Conservation (phyloP, 1,140 invertebrate genomes). For the Drosophila ironensis region DNA sequence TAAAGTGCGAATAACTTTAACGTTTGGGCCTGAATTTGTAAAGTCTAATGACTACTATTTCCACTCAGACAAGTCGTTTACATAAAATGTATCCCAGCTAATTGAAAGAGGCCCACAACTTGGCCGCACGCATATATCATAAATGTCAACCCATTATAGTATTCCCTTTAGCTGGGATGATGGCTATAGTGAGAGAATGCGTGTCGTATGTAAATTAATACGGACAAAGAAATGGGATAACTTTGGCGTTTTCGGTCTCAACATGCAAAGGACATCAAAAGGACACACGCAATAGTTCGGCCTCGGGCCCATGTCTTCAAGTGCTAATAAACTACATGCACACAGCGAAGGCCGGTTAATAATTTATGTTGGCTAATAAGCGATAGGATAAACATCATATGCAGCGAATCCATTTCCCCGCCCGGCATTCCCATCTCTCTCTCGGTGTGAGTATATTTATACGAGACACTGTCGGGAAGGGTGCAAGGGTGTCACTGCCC, state of each 20-base stretch:
- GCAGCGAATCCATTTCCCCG: constrained; percentile 38
- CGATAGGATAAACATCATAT: constrained; percentile 66
- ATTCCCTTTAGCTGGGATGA: constrained; percentile 8
- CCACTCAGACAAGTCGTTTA: neutral
- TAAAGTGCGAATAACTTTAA: no score
- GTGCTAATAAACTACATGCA: constrained; percentile 77
- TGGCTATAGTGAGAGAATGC: constrained; percentile 64
- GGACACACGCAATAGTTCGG: constrained; percentile 53
- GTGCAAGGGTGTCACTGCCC: constrained; percentile 24
- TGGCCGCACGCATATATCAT: constrained; percentile 56
- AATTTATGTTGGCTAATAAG: constrained; percentile 72
- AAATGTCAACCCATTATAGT: constrained; percentile 33
- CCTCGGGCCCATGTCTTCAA: constrained; percentile 38
- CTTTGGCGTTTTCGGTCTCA: constrained; percentile 30
- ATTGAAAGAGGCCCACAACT: constrained; percentile 34
- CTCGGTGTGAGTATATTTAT: constrained; percentile 11
- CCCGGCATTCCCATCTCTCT: constrained; percentile 17
- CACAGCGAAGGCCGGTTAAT: constrained; percentile 57
- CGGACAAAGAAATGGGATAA: constrained; percentile 37
- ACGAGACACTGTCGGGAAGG: neutral
- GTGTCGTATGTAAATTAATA: constrained; percentile 79
- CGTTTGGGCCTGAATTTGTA: neutral
- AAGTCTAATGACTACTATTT: no score
- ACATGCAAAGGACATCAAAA: constrained; percentile 75
- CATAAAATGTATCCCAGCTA: constrained; percentile 17